phyloP scores from a whole-genome alignment of 1,140 invertebrate genomes.

The Meloidogyne floridensis region DNA sequence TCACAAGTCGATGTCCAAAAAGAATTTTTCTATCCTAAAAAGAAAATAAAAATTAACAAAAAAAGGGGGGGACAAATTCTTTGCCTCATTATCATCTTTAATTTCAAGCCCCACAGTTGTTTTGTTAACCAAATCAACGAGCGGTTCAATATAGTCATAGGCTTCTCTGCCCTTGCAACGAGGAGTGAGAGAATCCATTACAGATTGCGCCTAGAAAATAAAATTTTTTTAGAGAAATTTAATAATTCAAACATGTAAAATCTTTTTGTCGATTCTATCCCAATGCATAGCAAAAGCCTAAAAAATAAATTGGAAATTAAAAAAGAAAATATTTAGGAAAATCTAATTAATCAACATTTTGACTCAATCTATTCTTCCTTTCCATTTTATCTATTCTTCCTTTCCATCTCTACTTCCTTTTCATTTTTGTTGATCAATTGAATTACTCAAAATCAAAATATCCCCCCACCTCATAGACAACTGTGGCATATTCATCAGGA shows the following conservation, averaged over 20 bases:
- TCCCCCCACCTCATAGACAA: neutral
- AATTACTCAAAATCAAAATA: too few species aligned
- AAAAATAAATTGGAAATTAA: neutral
- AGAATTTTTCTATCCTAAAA: constrained; percentile 1
- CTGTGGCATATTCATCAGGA: neutral
- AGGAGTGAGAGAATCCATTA: neutral
- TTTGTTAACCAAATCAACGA: neutral
- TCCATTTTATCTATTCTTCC: too few species aligned
- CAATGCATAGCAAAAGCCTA: neutral
- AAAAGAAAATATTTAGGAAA: neutral
- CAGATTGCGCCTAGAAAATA: neutral
- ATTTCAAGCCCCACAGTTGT: neutral
- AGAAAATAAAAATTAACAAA: neutral
- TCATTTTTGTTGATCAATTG: too few species aligned
- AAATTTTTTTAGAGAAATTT: neutral
- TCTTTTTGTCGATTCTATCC: neutral
- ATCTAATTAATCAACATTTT: too few species aligned
- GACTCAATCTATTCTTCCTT: too few species aligned
- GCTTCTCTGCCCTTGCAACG: neutral
- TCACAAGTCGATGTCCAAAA: neutral
- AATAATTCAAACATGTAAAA: neutral
- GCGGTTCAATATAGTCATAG: neutral
- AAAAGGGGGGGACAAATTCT: neutral
- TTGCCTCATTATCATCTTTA: neutral
- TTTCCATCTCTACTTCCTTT: too few species aligned